Conservation (phyloP, 2,113 vertebrate genomes). For the Maccullochella peelii region DNA sequence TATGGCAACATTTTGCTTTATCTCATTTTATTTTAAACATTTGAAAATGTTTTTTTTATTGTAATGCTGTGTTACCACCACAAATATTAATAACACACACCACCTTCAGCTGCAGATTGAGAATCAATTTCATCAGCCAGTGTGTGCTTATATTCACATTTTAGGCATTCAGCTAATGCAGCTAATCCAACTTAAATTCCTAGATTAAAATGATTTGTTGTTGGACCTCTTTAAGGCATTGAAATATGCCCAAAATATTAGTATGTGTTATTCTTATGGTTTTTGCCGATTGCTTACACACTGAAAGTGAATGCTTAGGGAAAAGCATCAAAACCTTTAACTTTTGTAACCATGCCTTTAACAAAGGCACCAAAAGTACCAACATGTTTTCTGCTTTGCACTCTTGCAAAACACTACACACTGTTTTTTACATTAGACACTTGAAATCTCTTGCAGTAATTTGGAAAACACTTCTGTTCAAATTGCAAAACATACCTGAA, state of each 20-base stretch:
- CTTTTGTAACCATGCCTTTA: no score
- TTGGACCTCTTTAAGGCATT: constrained; percentile 4
- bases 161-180: background rate
- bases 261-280: background rate
- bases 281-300: no score
- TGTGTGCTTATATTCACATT: constrained; percentile 17
- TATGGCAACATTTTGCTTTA: background rate
- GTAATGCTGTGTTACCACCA: background rate
- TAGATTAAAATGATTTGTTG: constrained; percentile 15
- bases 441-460: no score
- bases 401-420: no score
- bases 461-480: no score
- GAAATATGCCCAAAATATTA: constrained; percentile 4
- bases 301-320: no score
- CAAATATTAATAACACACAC: background rate
- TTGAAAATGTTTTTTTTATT: background rate
- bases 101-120: background rate
- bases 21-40: background rate
- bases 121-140: background rate
- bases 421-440: no score
- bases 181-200: constrained; percentile 16
- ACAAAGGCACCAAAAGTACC: no score
- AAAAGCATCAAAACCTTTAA: no score
- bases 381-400: no score
- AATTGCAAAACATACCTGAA: no score